Base-by-base conservation (phyloP, 2,113 vertebrate species). In the Petrocephalus microphthalmus region DNA sequence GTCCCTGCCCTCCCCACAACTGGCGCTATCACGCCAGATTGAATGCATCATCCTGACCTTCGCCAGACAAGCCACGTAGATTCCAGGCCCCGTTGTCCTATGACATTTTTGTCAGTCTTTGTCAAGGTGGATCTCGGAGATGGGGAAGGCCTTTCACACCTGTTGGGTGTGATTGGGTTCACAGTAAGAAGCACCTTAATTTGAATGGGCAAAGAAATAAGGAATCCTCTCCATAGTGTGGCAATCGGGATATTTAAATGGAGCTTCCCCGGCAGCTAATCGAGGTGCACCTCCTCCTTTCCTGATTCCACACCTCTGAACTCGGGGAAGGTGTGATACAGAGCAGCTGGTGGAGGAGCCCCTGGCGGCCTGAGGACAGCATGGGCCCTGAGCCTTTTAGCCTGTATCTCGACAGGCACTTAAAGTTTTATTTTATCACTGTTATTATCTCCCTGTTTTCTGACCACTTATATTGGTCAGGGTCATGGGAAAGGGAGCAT, bases 171-270 rank as follows among this genome's bases (percentile, higher is more conserved):
- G 71, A 47, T 85, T 84, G 10, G 45, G 53, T 45, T 51, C 17
- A 37, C 89, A 60, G 86, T 67, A 86, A 17, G 52, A 67, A 33
- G 89, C 64, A 85, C 89, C 82, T 92, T 89, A 89, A 90, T 91
- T 91, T 89, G 89, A 90, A 82, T 85, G 81, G 88, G 87, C 84
- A 67, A 88, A 87, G 86, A 84, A 71, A 83, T 71, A 85, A 90
- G 88, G 87, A 85, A 87, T 64, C 67, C 87, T 89, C 85, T 81
- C 87, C 89, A 89, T 90, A 90, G 89, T 49, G 74, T 49, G 71
- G 71, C 83, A 29, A 90, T 88, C 88, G 83, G 91, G 91, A 91
- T 90, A 91, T 92, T 91, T 81, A 90, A 91, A 91, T 92, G 64
- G 85, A 88, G 89, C 88, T 88, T 89, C 89, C 89, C 86, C 88